Percentiles rank a stretch among this genome's conserved stretches.
These are phyloP conservation scores for Gallinago solitaria DNA, from an alignment of 2,797 vertebrate genomes.

Conservation along the genomic window DNA sequence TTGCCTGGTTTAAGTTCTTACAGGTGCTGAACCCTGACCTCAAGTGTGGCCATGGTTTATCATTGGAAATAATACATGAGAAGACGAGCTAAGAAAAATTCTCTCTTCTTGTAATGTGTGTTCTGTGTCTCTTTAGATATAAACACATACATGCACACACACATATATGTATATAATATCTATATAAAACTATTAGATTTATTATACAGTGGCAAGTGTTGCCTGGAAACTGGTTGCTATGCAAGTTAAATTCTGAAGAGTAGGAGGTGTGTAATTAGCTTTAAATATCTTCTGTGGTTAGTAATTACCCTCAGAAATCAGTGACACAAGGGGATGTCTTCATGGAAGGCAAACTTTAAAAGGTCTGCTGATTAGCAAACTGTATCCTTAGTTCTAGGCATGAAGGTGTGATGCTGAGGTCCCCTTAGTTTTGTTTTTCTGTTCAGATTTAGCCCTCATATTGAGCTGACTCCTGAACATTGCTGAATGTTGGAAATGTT, in stretches of 20 bases:
- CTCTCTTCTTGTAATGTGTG: not conserved
- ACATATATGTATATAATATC: slow-evolving; percentile 8
- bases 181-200: slow-evolving; percentile 73
- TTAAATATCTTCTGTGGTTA: slow-evolving; percentile 82
- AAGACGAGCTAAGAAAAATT: not conserved
- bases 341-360: slow-evolving; percentile 21
- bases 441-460: not conserved
- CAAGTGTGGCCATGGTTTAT: not conserved
- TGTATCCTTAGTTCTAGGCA: slow-evolving; percentile 10
- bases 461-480: not conserved
- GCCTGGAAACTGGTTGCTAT: slow-evolving; percentile 79
- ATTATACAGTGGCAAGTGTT: slow-evolving; percentile 75
- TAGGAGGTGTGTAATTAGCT: slow-evolving; percentile 82
- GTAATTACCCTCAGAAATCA: slow-evolving; percentile 77
- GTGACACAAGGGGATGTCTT: slow-evolving; percentile 59
- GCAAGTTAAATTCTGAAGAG: slow-evolving; percentile 80
- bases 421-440: not conserved
- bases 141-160: not conserved
- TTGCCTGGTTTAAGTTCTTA: not conserved
- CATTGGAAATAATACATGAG: not conserved
- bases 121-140: not conserved
- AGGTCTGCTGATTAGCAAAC: slow-evolving; percentile 31
- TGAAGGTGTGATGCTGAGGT: not conserved
- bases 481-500: not conserved
- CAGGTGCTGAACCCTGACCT: not conserved